phyloP scores from a whole-genome alignment of 2,888 invertebrate species.

The Coenonympha glycerion region DNA sequence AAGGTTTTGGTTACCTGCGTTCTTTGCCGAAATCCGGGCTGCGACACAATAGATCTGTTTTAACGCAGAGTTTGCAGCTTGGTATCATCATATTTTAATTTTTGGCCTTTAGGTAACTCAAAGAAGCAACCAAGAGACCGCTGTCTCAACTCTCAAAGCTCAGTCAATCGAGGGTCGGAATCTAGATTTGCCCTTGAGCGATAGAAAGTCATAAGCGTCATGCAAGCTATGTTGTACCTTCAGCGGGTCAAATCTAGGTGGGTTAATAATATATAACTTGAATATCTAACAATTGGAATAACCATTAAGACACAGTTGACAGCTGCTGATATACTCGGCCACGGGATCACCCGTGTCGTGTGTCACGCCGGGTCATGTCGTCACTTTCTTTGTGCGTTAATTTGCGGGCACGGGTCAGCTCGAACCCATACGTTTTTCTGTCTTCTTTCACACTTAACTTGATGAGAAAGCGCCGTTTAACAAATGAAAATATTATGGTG shows the following conservation, averaged over 20 bases:
- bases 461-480: conserved; percentile 12
- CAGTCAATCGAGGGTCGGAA: too few relatives aligned
- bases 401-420: conserved; percentile 49
- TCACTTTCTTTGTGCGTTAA: conserved; percentile 53
- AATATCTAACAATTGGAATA: too few relatives aligned
- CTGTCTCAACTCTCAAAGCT: too few relatives aligned
- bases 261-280: too few relatives aligned
- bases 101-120: too few relatives aligned
- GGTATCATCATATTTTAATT: not conserved
- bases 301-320: too few relatives aligned
- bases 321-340: conserved; percentile 29
- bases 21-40: conserved; percentile 17
- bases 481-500: too few relatives aligned
- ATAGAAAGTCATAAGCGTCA: too few relatives aligned
- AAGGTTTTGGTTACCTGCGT: conserved; percentile 25
- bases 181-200: too few relatives aligned
- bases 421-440: conserved; percentile 35
- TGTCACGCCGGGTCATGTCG: conserved; percentile 38
- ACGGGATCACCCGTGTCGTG: conserved; percentile 46
- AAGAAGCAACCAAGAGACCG: too few relatives aligned
- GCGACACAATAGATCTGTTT: conserved; percentile 7
- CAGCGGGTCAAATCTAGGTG: too few relatives aligned
- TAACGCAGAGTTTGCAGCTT: conserved; percentile 4
- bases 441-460: conserved; percentile 30
- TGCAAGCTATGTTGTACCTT: too few relatives aligned